Conservation (phyloP, 2,888 invertebrate genomes). For the Nebria salina region DNA sequence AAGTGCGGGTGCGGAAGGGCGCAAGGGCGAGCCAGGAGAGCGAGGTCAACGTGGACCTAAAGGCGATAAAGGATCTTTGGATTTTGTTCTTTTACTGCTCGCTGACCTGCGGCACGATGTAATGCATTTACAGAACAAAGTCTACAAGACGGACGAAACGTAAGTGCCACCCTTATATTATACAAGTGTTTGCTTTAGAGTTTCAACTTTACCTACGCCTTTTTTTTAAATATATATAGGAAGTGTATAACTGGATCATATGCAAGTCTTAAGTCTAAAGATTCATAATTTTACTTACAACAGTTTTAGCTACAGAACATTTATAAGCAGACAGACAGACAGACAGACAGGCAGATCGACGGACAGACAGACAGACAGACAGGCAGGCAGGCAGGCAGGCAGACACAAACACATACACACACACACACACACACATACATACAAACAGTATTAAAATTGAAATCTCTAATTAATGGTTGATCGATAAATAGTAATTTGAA, state of each 20-base stretch:
- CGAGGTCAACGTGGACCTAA: slow-evolving; percentile 69
- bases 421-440: neutral
- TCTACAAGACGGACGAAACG: slow-evolving; percentile 69
- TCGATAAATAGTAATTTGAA: neutral
- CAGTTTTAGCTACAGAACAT: too few species aligned
- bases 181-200: neutral
- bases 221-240: neutral
- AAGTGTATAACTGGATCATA: too few species aligned
- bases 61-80: slow-evolving; percentile 71
- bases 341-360: too few species aligned
- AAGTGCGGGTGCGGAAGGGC: slow-evolving; percentile 69
- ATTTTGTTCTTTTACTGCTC: slow-evolving; percentile 71
- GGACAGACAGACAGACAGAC: neutral
- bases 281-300: too few species aligned
- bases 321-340: neutral
- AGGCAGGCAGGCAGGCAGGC: neutral
- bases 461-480: neutral
- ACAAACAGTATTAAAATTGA: neutral
- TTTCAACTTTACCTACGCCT: neutral
- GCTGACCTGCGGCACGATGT: slow-evolving; percentile 74
- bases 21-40: slow-evolving; percentile 69
- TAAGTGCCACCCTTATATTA: slow-evolving; percentile 55
- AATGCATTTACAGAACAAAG: slow-evolving; percentile 68
- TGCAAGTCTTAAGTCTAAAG: too few species aligned
- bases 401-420: neutral